Base-by-base conservation (phyloP, 2,113 vertebrate species). In the Odobenus rosmarus region DNA sequence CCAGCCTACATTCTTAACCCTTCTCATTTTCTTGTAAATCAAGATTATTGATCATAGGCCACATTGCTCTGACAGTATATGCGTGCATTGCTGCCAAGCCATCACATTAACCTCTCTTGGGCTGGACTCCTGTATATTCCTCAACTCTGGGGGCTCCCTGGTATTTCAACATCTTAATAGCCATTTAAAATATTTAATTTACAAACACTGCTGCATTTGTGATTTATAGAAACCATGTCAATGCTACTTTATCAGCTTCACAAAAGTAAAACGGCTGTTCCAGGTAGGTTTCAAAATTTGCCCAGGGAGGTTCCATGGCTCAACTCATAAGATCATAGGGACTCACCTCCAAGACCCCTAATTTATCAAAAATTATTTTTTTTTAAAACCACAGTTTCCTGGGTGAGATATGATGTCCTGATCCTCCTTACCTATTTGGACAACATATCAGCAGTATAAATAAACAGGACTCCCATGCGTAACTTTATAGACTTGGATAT, bases 401-500 rank as follows among this genome's bases (percentile, higher is more conserved):
- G 0, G 69, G 46, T 69, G 33, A 77, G 81, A 76, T 61, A 76
- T 3, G 42, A 80, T 77, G 5, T 24, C 24, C 24, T 26, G 1
- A 39, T 88, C 94, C 53, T 86, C 61, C 76, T 85, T 88, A 86
- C 7, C 23, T 93, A 19, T 77, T 59, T 19, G 15, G 14, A 64
- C 55, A 89, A 80, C 19, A 33, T 7, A 42, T 42, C 3, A 64
- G 21, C 26, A 57, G 80, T 19, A 36, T 21, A 80, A 96, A 36
- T 23, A 95, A 64, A 88, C 2, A 80, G 5, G 16, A 72, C 42
- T 79, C 14, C 7, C 4, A 79, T 7, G 10, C 11, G 69, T 93
- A 90, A 82, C 79, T 95, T 86, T 39, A 61, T 49, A 90, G 51
- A 19, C 72, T 55, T 90, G 8, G 15, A 72, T 80, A 82, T 85